Percentiles rank a stretch among this genome's conserved stretches.
Conservation (phyloP, 2,113 vertebrate species). For the Columba livia region DNA sequence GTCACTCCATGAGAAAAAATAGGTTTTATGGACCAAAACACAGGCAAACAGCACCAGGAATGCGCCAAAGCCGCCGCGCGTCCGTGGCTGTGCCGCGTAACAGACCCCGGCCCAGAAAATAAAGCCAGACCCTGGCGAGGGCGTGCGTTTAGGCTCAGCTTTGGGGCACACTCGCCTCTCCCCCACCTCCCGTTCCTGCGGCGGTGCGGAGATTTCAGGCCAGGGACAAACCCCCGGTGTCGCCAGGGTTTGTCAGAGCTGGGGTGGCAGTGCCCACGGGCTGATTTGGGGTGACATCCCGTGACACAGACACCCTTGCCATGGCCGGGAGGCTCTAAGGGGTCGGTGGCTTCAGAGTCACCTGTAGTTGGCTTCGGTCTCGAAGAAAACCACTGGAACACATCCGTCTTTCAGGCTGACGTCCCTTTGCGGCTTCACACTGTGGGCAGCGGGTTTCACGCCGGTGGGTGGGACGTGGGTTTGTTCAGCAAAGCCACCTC, state of each 20-base stretch:
- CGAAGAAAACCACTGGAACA: neutral
- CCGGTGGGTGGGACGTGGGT: too few species aligned
- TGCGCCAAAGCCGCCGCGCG: rapidly evolving
- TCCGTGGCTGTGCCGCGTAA: neutral
- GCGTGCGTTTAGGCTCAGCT: rapidly evolving
- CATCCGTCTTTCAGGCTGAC: neutral
- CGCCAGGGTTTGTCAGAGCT: neutral
- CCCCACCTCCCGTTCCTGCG: neutral
- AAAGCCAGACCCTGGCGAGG: too few species aligned
- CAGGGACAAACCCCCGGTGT: rapidly evolving
- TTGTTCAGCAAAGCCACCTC: neutral
- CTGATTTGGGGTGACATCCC: neutral
- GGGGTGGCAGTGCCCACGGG: neutral
- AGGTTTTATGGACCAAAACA: neutral
- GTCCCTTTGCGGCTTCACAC: rapidly evolving
- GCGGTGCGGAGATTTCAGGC: neutral
- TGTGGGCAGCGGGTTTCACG: neutral
- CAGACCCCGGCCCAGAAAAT: too few species aligned
- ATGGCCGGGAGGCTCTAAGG: rapidly evolving
- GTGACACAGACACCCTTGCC: rapidly evolving
- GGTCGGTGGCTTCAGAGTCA: neutral
- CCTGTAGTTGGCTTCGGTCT: neutral
- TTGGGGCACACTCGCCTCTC: too few species aligned
- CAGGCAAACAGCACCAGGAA: neutral
- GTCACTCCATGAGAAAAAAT: neutral